These are phyloP conservation scores for Brachyhypopomus occidentalis DNA, from an alignment of 2,113 vertebrate species.

Conservation along the genomic window DNA sequence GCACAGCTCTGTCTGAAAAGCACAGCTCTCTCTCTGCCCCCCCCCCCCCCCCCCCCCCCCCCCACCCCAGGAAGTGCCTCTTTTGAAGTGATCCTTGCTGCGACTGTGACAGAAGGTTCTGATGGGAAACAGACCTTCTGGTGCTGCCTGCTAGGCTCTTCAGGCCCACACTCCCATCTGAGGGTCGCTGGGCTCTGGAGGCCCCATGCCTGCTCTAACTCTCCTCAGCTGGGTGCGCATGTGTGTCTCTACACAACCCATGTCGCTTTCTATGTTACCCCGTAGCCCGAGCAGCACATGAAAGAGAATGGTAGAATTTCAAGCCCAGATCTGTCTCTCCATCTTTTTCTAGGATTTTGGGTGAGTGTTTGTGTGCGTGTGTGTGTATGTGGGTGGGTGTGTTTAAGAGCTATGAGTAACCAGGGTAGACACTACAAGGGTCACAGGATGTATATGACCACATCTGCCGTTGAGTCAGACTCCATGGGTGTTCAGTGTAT, in stretches of 20 bases:
- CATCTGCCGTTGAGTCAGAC: slow-evolving; percentile 17
- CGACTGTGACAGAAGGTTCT: not conserved
- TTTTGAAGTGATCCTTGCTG: slow-evolving; percentile 3
- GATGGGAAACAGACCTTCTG: slow-evolving; percentile 35
- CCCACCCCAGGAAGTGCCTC: not conserved
- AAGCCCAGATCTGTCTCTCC: no score
- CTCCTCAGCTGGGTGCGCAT: slow-evolving; percentile 26
- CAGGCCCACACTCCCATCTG: not conserved
- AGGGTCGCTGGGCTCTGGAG: slow-evolving; percentile 21
- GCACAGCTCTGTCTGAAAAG: not conserved
- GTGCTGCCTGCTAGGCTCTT: not conserved
- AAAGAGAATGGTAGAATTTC: not conserved
- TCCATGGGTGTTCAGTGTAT: slow-evolving; percentile 3
- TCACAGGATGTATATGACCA: slow-evolving; percentile 24
- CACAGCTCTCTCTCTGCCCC: not conserved
- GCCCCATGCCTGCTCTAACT: slow-evolving; percentile 7
- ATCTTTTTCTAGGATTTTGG: not conserved
- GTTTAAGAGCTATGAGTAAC: not conserved
- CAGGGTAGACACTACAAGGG: not conserved
- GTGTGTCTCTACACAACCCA: not conserved
- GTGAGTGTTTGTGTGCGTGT: slow-evolving; percentile 13
- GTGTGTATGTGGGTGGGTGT: not conserved
- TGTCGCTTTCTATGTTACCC: no score
- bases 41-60: no score
- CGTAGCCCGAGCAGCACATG: not conserved